Evolutionary conservation across 2,888 invertebrate species (phyloP).

Genomic region (Lumbricus terrestris): DNA sequence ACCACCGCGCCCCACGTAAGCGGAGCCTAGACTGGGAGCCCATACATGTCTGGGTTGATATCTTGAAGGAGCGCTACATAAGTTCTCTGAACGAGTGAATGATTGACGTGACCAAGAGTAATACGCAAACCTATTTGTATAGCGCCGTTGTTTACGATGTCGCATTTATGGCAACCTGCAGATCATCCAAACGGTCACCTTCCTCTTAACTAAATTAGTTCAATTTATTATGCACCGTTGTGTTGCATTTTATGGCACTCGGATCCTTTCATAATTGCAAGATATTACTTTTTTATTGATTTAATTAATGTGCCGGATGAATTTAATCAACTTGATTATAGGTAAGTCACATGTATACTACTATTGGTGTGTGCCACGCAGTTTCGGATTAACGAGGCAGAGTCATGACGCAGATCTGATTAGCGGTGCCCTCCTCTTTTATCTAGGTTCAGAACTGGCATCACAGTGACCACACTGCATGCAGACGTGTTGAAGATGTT

Average conservation of each 20-base stretch:
- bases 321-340: neutral
- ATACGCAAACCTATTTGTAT: too few species aligned
- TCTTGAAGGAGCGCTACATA: neutral
- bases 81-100: neutral
- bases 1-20: too few species aligned
- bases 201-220: neutral
- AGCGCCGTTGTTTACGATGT: neutral
- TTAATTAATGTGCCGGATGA: neutral
- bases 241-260: neutral
- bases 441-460: too few species aligned
- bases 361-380: neutral
- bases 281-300: neutral
- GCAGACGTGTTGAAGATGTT: too few species aligned
- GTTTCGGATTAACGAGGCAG: too few species aligned
- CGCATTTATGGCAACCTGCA: neutral
- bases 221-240: neutral
- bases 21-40: too few species aligned
- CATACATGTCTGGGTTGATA: neutral
- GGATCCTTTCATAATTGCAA: neutral
- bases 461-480: too few species aligned
- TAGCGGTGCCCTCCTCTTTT: too few species aligned
- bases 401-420: too few species aligned
- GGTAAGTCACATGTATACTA: neutral
- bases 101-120: neutral
- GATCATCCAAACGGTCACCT: neutral